Evolutionary conservation across 2,113 vertebrate species (phyloP), one percentile per base, ranked within the genome.

Genomic region (Scatophagus argus): DNA sequence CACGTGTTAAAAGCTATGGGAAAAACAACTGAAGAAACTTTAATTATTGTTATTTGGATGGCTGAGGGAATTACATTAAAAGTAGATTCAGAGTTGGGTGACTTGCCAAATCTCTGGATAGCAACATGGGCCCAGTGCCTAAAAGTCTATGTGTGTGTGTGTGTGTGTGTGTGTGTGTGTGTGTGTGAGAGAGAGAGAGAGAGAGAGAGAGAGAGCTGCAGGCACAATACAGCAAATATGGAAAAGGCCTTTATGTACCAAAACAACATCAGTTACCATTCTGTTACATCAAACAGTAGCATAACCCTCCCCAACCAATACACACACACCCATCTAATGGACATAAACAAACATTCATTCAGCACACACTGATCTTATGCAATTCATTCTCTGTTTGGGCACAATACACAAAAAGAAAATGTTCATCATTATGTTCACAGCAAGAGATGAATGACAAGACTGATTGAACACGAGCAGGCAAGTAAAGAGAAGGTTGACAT

Each of bases 61-160:
- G 77, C 82, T 78, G 76, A 56, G 63, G 70, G 80, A 72, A 79
- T 83, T 70, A 62, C n/a, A 69, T 31, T n/a, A 71, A 41, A 81
- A 41, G 54, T 10, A 62, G 64, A 79, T 74, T 62, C 69, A 74
- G 64, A 66, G 54, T 61, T 69, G 59, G 83, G 58, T 79, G 67
- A 88, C 73, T 85, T 84, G 88, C 87, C 86, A 90, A 86, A 84
- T 76, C 73, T 89, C 81, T 82, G 75, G 75, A 83, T 90, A 89
- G 79, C 79, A 89, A 81, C 71, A 76, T 23, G 21, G 86, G 83
- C 63, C 21, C 16, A 31, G 51, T 85, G 74, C 83, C 77, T 54
- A 72, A 79, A 68, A 64, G 39, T 71, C 8, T 74, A 74, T 44
- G 55, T 47, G 0, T 67, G 13, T 74, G 39, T 44, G n/a, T 23